Evolutionary conservation across 2,888 invertebrate species (phyloP).

Genomic region (Drosophila cognata): DNA sequence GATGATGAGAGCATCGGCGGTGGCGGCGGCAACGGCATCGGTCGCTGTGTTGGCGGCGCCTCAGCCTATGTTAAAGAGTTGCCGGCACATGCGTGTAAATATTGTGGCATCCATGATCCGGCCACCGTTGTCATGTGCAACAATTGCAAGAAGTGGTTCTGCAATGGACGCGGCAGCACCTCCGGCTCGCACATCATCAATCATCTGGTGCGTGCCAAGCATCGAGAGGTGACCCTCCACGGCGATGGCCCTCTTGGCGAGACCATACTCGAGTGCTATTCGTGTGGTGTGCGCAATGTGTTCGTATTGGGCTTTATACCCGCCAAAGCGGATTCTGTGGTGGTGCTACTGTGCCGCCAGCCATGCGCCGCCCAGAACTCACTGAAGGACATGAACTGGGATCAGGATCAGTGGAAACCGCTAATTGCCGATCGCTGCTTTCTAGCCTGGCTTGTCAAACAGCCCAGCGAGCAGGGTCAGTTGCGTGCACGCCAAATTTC

Average conservation of each 20-base stretch:
- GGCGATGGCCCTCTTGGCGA: constrained; percentile 99
- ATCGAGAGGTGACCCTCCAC: constrained; percentile 99
- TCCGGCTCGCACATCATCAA: constrained; percentile 99
- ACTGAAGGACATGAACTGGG: constrained; percentile 99
- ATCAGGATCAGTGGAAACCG: constrained; percentile 99
- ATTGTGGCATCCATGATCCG: constrained; percentile 95
- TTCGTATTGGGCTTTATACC: constrained; percentile 99
- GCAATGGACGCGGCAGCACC: constrained; percentile 99
- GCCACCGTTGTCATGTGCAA: constrained; percentile 96
- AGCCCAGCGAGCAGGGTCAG: constrained; percentile 99
- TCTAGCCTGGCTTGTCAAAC: constrained; percentile 98
- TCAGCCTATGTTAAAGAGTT: constrained; percentile 94
- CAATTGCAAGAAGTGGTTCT: constrained; percentile 99
- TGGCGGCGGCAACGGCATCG: constrained; percentile 88
- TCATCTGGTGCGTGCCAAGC: constrained; percentile 99
- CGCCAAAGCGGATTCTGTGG: constrained; percentile 99
- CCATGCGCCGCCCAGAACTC: constrained; percentile 99
- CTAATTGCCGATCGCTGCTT: constrained; percentile 98
- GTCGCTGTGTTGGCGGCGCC: constrained; percentile 86
- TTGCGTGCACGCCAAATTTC: constrained; percentile 97
- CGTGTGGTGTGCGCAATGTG: constrained; percentile 98
- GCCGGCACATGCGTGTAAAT: constrained; percentile 98
- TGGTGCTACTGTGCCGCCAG: constrained; percentile 97
- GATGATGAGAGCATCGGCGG: constrained; percentile 94
- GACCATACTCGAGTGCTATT: constrained; percentile 99